Evolutionary conservation across 1,140 invertebrate genomes (phyloP).

Genomic region (Coelopa frigida): DNA sequence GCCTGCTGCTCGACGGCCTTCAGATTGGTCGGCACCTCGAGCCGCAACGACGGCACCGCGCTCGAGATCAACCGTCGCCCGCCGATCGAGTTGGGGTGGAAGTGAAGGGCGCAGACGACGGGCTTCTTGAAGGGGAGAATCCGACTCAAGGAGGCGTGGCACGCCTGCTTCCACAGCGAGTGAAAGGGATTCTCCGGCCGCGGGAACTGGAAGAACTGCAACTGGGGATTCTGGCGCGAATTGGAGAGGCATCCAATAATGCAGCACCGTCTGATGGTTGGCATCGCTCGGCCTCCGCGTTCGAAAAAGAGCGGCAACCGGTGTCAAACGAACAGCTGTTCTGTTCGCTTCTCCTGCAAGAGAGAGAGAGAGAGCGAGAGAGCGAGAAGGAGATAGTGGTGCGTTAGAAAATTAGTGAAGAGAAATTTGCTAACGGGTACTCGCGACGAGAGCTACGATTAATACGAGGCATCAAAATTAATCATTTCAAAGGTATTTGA

Average conservation of each 20-base stretch:
- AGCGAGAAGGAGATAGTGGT: no score
- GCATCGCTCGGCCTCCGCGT: constrained; percentile 25
- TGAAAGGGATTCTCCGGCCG: constrained; percentile 37
- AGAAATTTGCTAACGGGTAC: no score
- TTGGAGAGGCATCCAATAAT: constrained; percentile 40
- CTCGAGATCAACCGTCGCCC: constrained; percentile 31
- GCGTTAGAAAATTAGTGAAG: no score
- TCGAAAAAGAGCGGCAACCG: no score
- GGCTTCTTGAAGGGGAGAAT: constrained; percentile 40
- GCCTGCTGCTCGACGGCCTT: constrained; percentile 36
- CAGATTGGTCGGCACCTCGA: constrained; percentile 36
- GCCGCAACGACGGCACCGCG: constrained; percentile 28
- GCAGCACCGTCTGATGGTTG: constrained; percentile 39
- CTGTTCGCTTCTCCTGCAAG: no score
- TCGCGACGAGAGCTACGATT: no score
- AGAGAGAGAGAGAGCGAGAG: no score
- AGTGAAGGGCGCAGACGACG: constrained; percentile 36
- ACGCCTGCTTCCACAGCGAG: constrained; percentile 38
- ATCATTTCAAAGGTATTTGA: no score
- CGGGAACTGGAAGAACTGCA: constrained; percentile 41
- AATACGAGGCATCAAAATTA: no score
- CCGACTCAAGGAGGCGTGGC: constrained; percentile 33
- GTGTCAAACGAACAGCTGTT: no score
- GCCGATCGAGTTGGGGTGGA: constrained; percentile 34
- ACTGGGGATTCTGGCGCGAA: constrained; percentile 33